Percentiles rank a stretch among this genome's conserved stretches.
phyloP scores from a whole-genome alignment of 2,113 vertebrate genomes.

The Pongo pygmaeus region DNA sequence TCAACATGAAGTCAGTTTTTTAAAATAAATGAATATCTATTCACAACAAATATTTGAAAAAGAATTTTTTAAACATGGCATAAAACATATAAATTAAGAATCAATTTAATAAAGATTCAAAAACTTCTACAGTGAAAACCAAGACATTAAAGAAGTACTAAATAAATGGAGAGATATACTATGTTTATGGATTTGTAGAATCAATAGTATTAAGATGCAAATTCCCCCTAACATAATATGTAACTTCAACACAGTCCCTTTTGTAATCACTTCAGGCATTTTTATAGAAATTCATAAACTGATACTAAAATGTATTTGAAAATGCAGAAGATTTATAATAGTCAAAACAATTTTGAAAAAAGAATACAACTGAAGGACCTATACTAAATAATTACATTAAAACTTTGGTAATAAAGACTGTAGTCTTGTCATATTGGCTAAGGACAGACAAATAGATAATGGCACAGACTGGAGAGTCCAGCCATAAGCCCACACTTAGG shows the following conservation, averaged over 20 bases:
- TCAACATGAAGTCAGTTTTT: neutral
- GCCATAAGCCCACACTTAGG: too few relatives aligned
- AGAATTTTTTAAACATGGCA: neutral
- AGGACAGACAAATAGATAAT: neutral
- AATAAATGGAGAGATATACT: neutral
- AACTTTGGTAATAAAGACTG: neutral
- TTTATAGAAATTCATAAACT: neutral
- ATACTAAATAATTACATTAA: neutral
- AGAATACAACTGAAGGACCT: neutral
- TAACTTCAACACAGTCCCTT: neutral
- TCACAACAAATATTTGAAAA: neutral
- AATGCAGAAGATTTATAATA: neutral
- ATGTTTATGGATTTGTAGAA: neutral
- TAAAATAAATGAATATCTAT: neutral
- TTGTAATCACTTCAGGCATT: neutral
- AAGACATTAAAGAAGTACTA: neutral
- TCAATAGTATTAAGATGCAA: neutral
- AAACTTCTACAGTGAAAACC: neutral
- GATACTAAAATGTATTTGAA: neutral
- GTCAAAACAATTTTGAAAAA: neutral
- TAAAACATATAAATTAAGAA: neutral
- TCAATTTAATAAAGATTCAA: neutral
- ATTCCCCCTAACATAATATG: neutral
- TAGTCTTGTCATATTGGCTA: neutral
- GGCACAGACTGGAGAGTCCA: neutral